Evolutionary conservation across 2,113 vertebrate species (phyloP), one percentile per base, ranked within the genome.

Genomic region (Barnardius zonarius): DNA sequence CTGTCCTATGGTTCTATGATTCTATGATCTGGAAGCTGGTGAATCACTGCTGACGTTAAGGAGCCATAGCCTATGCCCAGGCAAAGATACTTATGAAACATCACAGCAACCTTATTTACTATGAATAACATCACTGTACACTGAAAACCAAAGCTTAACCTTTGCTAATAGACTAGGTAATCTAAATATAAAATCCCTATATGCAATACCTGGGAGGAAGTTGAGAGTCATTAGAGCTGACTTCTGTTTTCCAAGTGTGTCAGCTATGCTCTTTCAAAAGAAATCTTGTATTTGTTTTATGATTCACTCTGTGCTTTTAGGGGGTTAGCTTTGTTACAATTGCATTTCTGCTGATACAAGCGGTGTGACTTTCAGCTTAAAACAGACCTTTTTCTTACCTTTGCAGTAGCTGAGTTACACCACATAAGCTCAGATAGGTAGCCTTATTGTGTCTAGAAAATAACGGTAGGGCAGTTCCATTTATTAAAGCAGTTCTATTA

Each of bases 41-140:
- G 33, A 35, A 51, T 43, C 35, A 39, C 33, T 37, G n/a, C 18
- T 54, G 43, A 20, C 7, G 7, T 22, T 25, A 62, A 74, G 49
- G 48, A 92, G 43, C 19, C 39, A 63, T 11, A 72, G 37, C 31
- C 35, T 67, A 46, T 6, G 46, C 2, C 3, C 25, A n/a, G 31
- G n/a, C 0, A 0, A 78, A 88, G 4, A 17, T 31, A 68, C 25
- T 52, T 63, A 11, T 72, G 84, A 81, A 81, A 24, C 3, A n/a
- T 11, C 37, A 59, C 37, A 86, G 74, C 22, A 84, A 41, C 5
- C 28, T 67, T 46, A 75, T 24, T 81, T 66, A 70, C 55, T 23
- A 37, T 10, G 13, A 59, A 7, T 5, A 76, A 83, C 5, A 67
- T 54, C 44, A 54, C 18, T 12, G 17, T 4, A 24, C 27, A 62